A percentile compares a stretch with the other conserved stretches of the same genome.
phyloP scores from a whole-genome alignment of 2,113 vertebrate species.

The Pedionomus torquatus region DNA sequence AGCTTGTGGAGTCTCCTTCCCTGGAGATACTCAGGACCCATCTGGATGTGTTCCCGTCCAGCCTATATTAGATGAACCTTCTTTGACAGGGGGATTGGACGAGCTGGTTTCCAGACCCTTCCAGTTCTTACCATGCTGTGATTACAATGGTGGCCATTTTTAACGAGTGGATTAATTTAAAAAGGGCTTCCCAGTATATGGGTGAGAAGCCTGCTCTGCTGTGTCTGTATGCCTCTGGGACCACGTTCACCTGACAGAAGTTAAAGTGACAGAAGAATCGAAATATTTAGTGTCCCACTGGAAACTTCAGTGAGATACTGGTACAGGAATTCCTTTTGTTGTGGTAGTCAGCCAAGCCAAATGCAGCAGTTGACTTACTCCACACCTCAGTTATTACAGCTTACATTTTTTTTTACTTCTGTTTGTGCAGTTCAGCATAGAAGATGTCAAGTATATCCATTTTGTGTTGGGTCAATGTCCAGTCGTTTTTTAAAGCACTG shows the following conservation, averaged over 20 bases:
- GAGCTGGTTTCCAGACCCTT: background rate
- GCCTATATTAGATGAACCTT: background rate
- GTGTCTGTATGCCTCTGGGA: fast-evolving
- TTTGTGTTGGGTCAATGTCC: background rate
- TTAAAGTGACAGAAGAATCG: fast-evolving
- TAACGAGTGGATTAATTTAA: background rate
- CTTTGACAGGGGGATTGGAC: background rate
- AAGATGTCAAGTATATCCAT: background rate
- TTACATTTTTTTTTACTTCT: background rate
- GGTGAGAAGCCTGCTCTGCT: background rate
- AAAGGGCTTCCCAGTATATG: fast-evolving
- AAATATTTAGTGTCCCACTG: background rate
- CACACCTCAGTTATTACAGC: too few species aligned
- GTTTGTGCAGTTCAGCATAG: background rate
- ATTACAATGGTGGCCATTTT: fast-evolving
- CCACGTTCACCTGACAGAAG: fast-evolving
- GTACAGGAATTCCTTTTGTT: fast-evolving
- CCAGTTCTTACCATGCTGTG: background rate
- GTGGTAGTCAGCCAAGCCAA: background rate
- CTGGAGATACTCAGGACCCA: background rate
- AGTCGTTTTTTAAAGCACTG: background rate
- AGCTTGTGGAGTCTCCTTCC: background rate
- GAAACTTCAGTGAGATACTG: fast-evolving
- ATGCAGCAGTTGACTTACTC: background rate
- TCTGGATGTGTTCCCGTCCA: background rate